Evolutionary conservation across 2,888 invertebrate genomes (phyloP).

Genomic region (Eupithecia vulgata): DNA sequence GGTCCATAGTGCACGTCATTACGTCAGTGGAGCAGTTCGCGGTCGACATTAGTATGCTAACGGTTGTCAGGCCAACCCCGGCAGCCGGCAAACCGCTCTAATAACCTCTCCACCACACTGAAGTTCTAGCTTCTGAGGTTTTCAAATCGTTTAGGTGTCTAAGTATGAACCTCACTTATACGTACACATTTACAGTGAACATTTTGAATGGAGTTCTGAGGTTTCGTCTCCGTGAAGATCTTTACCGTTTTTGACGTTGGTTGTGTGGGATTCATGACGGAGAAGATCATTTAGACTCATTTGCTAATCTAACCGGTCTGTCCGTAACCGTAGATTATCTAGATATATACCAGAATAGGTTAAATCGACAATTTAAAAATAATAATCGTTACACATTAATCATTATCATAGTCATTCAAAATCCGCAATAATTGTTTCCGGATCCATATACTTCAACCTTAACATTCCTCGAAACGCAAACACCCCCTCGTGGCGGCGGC

Average conservation of each 20-base stretch:
- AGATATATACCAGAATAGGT: too few relatives aligned
- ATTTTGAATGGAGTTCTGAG: background rate
- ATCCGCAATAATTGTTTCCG: background rate
- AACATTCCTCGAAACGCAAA: too few relatives aligned
- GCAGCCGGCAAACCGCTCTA: constrained; percentile 49
- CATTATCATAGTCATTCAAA: background rate
- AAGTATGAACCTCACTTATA: background rate
- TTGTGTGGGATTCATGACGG: background rate
- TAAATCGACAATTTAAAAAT: too few relatives aligned
- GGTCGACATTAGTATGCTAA: constrained; percentile 76
- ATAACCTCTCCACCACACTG: constrained; percentile 50
- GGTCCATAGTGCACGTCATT: constrained; percentile 63
- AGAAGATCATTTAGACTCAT: background rate
- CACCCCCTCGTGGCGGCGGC: too few relatives aligned
- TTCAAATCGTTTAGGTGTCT: background rate
- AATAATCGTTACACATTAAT: background rate
- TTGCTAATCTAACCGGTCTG: background rate
- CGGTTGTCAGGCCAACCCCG: constrained; percentile 62
- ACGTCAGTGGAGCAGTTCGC: constrained; percentile 69
- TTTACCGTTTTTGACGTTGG: background rate
- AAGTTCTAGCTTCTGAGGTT: constrained; percentile 27
- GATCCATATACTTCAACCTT: too few relatives aligned
- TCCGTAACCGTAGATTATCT: background rate
- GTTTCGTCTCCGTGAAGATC: background rate
- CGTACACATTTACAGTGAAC: too few relatives aligned